Conservation (phyloP, 1,140 invertebrate genomes). For the Epicauta chinensis region DNA sequence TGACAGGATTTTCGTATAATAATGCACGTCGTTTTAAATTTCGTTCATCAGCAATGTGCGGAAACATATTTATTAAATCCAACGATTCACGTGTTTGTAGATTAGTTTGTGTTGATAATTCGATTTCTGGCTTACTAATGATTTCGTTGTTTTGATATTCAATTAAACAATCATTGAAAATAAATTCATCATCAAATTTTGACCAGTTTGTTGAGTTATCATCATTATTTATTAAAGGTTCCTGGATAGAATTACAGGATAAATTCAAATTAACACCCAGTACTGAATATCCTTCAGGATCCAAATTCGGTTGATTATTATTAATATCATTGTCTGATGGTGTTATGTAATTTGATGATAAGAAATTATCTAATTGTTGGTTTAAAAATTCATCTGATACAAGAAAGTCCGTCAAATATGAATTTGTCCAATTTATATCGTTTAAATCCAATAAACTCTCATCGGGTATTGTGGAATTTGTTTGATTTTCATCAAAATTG, state of each 20-base stretch:
- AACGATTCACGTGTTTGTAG: background rate
- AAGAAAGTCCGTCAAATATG: conserved; percentile 23
- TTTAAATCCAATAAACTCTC: background rate
- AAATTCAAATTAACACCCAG: conserved; percentile 32
- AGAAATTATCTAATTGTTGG: conserved; percentile 7
- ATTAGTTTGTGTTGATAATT: conserved; percentile 17
- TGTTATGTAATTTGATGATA: conserved; percentile 13
- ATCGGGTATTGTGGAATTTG: background rate
- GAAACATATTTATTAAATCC: conserved; percentile 36
- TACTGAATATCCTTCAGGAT: conserved; percentile 21
- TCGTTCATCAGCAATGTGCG: conserved; percentile 38
- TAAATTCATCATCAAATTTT: conserved; percentile 5
- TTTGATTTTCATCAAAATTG: conserved; percentile 1
- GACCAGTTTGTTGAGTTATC: background rate
- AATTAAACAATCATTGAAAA: conserved; percentile 17
- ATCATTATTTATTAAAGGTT: conserved; percentile 6
- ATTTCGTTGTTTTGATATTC: background rate
- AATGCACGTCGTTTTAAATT: conserved; percentile 35
- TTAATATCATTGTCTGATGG: background rate
- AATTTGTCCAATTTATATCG: conserved; percentile 17
- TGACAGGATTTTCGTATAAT: conserved; percentile 33
- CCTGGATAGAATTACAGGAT: conserved; percentile 14
- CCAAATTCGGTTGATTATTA: background rate
- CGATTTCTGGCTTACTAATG: background rate
- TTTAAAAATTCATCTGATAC: conserved; percentile 4